Evolutionary conservation across 2,888 invertebrate genomes (phyloP), one percentile per base, ranked within the genome.

Genomic region (Cyaniris semiargus): DNA sequence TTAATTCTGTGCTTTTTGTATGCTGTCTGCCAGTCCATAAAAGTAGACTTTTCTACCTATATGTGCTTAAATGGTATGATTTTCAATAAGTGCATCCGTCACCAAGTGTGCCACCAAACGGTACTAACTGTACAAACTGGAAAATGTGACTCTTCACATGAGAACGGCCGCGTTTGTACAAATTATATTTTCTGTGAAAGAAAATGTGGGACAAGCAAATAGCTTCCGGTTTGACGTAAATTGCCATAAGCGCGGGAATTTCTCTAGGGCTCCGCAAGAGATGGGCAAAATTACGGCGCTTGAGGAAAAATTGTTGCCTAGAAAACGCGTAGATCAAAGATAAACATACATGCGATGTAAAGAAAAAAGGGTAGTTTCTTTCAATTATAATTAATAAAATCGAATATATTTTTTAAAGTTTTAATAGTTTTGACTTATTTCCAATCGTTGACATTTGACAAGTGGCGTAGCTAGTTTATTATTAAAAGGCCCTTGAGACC

Each of bases 41-140:
- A 58, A 58, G 21, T 58, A n/a, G 58, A n/a, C n/a, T 21, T 58
- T 8, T 21, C 21, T 58, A n/a, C 21, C 60, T 23, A 10, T 60
- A 60, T 58, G 21, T 13, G 10, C 66, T 27, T 66, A 66, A 15
- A 15, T 66, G 21, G 34, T n/a, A 13, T 23, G 10, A 21, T 72
- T 23, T 48, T 48, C 74, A 53, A 74, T 74, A 78, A 38, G 34
- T 58, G 72, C 74, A 77, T 79, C 78, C 79, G 78, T 78, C 76
- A 78, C 80, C 82, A 86, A 85, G 85, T 89, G 81, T 86, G 87
- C 84, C 89, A 84, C 82, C 81, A 80, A 89, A 89, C 89, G 86
- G 89, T 88, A 27, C 79, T 85, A 84, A 84, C 84, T 81, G 85
- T 85, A 81, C 82, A 79, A 79, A 78, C 80, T 71, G 75, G 78